phyloP scores from a whole-genome alignment of 2,797 vertebrate species.

The Protosalanx chinensis region DNA sequence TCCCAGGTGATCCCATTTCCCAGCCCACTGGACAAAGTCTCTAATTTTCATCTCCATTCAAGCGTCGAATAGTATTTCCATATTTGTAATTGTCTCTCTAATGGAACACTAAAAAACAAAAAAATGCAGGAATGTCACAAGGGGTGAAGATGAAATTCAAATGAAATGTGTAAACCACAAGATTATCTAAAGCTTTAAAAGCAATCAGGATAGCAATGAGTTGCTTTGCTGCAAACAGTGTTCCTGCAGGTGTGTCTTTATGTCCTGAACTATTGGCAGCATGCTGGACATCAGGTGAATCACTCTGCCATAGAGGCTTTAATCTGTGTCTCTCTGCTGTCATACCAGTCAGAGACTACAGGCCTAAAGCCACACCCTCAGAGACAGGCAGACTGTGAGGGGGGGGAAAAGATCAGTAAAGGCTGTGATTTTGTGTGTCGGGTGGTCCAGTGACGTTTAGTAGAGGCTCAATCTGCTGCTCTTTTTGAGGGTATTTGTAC shows the following conservation, averaged over 20 bases:
- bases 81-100: conserved; percentile 16
- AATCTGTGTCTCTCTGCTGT: neutral
- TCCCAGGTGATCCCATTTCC: neutral
- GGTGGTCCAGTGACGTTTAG: too few species aligned
- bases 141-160: neutral
- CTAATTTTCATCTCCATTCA: neutral
- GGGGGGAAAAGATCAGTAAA: too few species aligned
- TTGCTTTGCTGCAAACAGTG: neutral
- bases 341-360: too few species aligned
- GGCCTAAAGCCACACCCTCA: too few species aligned
- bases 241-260: neutral
- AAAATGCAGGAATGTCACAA: neutral
- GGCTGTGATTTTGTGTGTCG: too few species aligned
- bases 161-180: conserved; percentile 10
- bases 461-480: neutral
- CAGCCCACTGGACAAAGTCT: neutral
- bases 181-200: conserved; percentile 30
- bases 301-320: neutral
- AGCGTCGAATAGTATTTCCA: conserved; percentile 22
- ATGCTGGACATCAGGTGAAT: neutral
- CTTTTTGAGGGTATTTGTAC: neutral
- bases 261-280: neutral
- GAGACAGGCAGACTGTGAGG: too few species aligned
- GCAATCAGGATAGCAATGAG: conserved; percentile 22
- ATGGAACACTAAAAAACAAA: neutral